Base-by-base conservation (phyloP, 2,113 vertebrate species). In the Larimichthys polyactis region DNA sequence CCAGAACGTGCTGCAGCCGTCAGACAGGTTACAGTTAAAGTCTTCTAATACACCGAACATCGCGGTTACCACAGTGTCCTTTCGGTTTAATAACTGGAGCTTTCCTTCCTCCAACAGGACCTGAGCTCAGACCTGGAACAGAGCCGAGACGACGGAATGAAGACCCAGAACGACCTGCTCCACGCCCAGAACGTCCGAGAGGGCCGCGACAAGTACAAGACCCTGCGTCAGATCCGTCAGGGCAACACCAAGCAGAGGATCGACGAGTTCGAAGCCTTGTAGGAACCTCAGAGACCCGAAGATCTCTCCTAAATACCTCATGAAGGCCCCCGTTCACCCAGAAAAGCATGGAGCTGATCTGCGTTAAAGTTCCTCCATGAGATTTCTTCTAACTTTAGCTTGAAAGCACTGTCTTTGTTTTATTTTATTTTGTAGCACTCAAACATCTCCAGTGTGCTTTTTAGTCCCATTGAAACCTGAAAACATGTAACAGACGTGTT, bases 191-290 rank as follows among this genome's bases (percentile, higher is more conserved):
- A 99, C 85, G 92, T 97, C 91, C 89, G 95, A 11, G 96, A 82
- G n/a, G 97, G 98, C 5, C 97, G 97, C 2, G 97, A 99, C 96
- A 99, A 99, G 93, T 99, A 99, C 96, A 99, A 99, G 96, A 99
- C 98, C 0, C 96, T 99, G 90, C 95, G 97, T 71, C 98, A 99
- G 94, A 99, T 99, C 91, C 97, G 98, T 2, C 94, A 95, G 94
- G 98, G 98, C 89, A 98, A 99, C 95, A 99, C 98, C 90, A 99
- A 99, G 96, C 98, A 99, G 95, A 96, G 97, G 87, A 96, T 99
- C 0, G 97, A 99, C 11, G 98, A 99, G 94, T 99, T 99, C 62
- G 98, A 99, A 91, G 95, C 97, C 16, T 96, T 99, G 96, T 99
- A 97, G 91, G 64, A 74, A 64, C 59, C 71, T 74, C 32, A 27